phyloP scores from a whole-genome alignment of 2,888 invertebrate genomes.

The Tetanocera ferruginea region DNA sequence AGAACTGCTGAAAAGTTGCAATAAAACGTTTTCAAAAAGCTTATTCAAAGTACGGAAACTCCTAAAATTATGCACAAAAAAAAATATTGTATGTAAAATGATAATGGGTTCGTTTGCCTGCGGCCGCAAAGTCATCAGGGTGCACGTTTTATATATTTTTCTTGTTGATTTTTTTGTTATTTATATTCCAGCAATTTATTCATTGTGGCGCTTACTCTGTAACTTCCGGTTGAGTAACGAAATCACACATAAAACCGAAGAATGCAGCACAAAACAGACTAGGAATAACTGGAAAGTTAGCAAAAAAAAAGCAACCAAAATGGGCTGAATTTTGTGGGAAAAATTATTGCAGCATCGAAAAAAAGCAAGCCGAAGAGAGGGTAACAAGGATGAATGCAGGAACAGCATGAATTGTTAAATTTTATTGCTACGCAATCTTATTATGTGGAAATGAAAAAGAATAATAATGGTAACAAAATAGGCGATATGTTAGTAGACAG shows the following conservation, averaged over 20 bases:
- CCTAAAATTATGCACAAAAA: not conserved
- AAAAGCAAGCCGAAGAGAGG: not conserved
- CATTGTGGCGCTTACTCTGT: not conserved
- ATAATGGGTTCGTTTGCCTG: conserved; percentile 31
- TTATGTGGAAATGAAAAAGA: conserved; percentile 3
- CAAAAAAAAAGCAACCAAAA: not conserved
- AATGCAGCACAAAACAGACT: not conserved
- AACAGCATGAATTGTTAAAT: not conserved
- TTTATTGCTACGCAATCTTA: conserved; percentile 25
- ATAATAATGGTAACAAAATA: not conserved
- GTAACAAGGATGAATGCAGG: not conserved
- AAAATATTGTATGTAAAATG: not conserved
- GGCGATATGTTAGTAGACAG: not conserved
- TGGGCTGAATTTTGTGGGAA: not conserved
- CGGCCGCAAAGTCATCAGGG: conserved; percentile 10
- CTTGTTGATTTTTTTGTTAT: not conserved
- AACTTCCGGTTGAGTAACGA: not conserved
- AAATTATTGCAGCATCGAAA: not conserved
- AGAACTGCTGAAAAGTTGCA: not conserved
- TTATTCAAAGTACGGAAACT: not conserved
- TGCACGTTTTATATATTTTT: not conserved
- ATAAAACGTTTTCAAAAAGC: not conserved
- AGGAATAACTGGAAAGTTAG: not conserved
- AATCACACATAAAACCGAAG: not conserved
- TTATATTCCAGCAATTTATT: no score